A percentile compares a stretch with the other conserved stretches of the same genome.
These are phyloP conservation scores for Antheraea pernyi DNA, from an alignment of 1,140 invertebrate species.

Conservation along the genomic window DNA sequence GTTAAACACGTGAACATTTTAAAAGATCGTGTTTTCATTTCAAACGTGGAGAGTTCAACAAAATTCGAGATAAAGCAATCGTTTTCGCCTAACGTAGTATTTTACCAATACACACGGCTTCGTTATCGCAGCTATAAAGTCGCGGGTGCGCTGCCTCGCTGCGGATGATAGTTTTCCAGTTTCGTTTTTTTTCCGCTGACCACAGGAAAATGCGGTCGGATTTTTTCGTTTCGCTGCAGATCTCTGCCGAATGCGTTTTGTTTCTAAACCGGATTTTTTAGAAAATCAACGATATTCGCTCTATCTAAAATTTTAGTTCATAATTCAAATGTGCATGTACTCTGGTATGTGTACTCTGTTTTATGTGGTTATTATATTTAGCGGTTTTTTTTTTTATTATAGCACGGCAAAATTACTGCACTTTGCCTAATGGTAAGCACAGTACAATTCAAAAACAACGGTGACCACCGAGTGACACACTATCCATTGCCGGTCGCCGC, in stretches of 20 bases:
- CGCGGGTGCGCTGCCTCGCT: slow-evolving; percentile 25
- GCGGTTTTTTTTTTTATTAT: too few relatives aligned
- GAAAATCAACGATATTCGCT: not conserved
- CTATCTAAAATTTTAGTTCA: not conserved
- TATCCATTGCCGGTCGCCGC: too few relatives aligned
- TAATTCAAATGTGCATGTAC: not conserved
- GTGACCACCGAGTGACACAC: too few relatives aligned
- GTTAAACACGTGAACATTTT: not conserved
- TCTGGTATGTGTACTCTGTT: too few relatives aligned
- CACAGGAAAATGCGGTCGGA: slow-evolving; percentile 36
- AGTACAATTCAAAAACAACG: too few relatives aligned
- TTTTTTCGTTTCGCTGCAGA: slow-evolving; percentile 11
- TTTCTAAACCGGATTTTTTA: not conserved
- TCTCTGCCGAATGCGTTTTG: not conserved
- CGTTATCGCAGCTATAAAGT: slow-evolving; percentile 43
- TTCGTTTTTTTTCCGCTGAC: slow-evolving; percentile 8
- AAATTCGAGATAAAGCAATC: slow-evolving; percentile 26
- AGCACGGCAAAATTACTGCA: too few relatives aligned
- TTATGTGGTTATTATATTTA: too few relatives aligned
- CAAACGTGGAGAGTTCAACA: slow-evolving; percentile 15
- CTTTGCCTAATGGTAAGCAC: too few relatives aligned
- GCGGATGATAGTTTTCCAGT: slow-evolving; percentile 38
- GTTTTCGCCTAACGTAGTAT: slow-evolving; percentile 23
- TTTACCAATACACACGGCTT: slow-evolving; percentile 27
- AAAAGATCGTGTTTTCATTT: not conserved